Evolutionary conservation across 2,797 vertebrate genomes (phyloP).

Genomic region (Pipistrellus pygmaeus): DNA sequence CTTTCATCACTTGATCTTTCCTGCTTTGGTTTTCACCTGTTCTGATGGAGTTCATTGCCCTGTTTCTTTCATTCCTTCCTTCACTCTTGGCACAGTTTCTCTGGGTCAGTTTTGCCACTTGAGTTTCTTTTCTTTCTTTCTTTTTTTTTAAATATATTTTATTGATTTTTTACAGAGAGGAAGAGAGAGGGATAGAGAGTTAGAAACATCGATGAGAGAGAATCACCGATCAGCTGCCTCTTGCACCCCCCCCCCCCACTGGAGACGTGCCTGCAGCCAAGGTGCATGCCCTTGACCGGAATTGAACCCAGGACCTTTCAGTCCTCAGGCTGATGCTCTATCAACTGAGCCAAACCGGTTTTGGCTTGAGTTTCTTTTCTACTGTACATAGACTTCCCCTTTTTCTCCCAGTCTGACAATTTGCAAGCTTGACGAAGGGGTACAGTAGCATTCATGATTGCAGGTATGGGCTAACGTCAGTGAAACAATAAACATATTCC

Average conservation of each 20-base stretch:
- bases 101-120: not conserved
- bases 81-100: constrained; percentile 1
- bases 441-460: not conserved
- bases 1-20: not conserved
- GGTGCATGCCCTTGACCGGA: too few species aligned
- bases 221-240: too few species aligned
- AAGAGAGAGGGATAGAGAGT: too few species aligned
- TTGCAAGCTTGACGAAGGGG: not conserved
- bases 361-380: not conserved
- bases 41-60: not conserved
- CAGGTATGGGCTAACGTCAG: not conserved
- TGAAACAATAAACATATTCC: not conserved
- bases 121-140: not conserved
- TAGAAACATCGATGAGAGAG: too few species aligned
- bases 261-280: too few species aligned
- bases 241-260: too few species aligned
- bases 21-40: not conserved
- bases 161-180: too few species aligned
- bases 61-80: not conserved
- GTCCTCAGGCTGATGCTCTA: too few species aligned
- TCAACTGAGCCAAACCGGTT: too few species aligned
- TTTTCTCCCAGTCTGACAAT: not conserved
- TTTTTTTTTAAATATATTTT: too few species aligned
- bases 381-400: not conserved
- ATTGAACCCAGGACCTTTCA: too few species aligned